Percentiles rank a stretch among this genome's conserved stretches.
Conservation (phyloP, 2,888 invertebrate species). For the Macrosoma leucophasiata region DNA sequence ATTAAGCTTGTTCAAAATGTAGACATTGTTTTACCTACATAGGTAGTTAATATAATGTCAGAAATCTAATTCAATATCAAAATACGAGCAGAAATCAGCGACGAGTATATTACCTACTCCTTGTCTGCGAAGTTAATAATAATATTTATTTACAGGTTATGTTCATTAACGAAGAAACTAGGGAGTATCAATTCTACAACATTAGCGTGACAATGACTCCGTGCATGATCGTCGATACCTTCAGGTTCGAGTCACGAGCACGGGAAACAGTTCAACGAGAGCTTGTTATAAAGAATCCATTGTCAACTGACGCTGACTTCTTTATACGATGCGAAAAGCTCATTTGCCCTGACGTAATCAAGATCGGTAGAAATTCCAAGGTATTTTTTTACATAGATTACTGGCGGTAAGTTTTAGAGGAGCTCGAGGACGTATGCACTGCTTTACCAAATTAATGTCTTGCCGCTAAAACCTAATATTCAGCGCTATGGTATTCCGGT, state of each 20-base stretch:
- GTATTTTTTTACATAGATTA: conserved; percentile 28
- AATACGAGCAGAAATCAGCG: too few relatives aligned
- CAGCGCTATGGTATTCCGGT: too few relatives aligned
- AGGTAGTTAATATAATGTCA: too few relatives aligned
- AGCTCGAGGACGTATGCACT: neutral
- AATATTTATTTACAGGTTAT: conserved; percentile 39
- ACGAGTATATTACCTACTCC: neutral
- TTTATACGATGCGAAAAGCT: conserved; percentile 40
- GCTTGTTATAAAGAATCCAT: conserved; percentile 46
- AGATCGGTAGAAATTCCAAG: conserved; percentile 50
- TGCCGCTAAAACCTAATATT: too few relatives aligned
- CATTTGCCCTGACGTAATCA: conserved; percentile 38
- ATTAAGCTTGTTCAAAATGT: too few relatives aligned
- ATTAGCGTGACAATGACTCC: conserved; percentile 41
- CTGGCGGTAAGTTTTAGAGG: neutral
- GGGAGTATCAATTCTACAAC: conserved; percentile 61
- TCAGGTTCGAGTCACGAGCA: conserved; percentile 49
- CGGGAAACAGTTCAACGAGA: conserved; percentile 51
- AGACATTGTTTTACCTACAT: too few relatives aligned
- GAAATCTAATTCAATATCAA: too few relatives aligned
- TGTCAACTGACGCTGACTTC: conserved; percentile 41
- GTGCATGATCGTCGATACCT: conserved; percentile 48
- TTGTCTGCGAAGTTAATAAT: neutral
- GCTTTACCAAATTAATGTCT: too few relatives aligned
- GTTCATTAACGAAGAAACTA: conserved; percentile 48